These are phyloP conservation scores for Pristionchus exspectatus DNA, from an alignment of 2,888 invertebrate species.

Conservation along the genomic window DNA sequence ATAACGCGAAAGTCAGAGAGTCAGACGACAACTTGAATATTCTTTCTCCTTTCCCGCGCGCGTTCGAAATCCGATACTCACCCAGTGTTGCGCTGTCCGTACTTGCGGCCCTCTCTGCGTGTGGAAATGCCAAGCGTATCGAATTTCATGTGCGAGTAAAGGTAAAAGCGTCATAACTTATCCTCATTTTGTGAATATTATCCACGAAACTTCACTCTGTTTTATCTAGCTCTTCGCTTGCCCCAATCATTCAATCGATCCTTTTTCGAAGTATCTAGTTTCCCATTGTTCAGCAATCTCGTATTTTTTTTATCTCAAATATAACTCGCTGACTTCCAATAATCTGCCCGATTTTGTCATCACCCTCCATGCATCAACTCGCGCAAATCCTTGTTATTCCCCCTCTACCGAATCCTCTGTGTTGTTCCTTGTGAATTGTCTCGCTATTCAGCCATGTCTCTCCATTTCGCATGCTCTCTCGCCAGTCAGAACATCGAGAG, in stretches of 20 bases:
- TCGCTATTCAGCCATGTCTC: background rate
- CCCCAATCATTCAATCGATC: too few relatives aligned
- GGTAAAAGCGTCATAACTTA: background rate
- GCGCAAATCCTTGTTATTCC: background rate
- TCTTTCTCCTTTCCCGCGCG: background rate
- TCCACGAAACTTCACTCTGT: too few relatives aligned
- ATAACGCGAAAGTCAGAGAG: background rate
- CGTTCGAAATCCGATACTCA: constrained; percentile 39
- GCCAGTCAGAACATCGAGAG: background rate
- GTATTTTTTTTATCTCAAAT: too few relatives aligned
- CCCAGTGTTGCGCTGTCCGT: background rate
- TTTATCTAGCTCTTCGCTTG: too few relatives aligned
- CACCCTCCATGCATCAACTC: background rate
- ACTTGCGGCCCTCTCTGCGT: background rate
- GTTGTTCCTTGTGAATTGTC: background rate
- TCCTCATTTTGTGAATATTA: too few relatives aligned
- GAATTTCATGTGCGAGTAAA: background rate
- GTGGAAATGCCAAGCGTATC: background rate
- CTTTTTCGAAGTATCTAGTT: too few relatives aligned
- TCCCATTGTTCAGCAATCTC: too few relatives aligned
- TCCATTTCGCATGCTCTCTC: background rate
- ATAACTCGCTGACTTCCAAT: background rate
- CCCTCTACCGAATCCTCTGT: background rate
- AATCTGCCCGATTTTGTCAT: background rate
- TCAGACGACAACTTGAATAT: background rate